These are phyloP conservation scores for Macquaria australasica DNA, from an alignment of 2,113 vertebrate species.

Conservation along the genomic window DNA sequence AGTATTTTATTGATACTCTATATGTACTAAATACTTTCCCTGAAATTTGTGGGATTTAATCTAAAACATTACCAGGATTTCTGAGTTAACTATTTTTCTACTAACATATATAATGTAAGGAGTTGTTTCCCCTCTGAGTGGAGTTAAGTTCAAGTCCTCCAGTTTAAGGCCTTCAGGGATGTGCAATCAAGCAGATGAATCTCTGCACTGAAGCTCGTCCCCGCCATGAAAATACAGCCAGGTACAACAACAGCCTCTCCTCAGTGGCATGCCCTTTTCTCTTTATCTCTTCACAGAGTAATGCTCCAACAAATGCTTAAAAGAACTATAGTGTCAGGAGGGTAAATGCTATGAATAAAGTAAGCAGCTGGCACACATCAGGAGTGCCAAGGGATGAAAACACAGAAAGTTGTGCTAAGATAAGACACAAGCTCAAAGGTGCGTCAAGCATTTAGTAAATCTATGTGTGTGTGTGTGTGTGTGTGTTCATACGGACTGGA, in stretches of 20 bases:
- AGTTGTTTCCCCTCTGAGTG: neutral
- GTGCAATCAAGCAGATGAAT: conserved; percentile 32
- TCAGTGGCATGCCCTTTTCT: conserved; percentile 42
- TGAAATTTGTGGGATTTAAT: neutral
- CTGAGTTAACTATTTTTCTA: neutral
- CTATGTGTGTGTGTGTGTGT: neutral
- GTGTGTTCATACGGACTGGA: neutral
- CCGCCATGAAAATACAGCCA: neutral
- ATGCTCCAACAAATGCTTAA: conserved; percentile 34
- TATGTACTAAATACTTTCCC: neutral
- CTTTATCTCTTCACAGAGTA: conserved; percentile 16
- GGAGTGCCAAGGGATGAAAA: neutral
- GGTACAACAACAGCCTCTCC: conserved; percentile 31
- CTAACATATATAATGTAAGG: neutral
- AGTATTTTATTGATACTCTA: neutral
- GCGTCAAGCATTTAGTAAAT: neutral
- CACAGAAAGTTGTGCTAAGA: neutral
- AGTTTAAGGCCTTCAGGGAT: conserved; percentile 16
- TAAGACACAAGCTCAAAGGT: neutral
- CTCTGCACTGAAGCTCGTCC: conserved; percentile 9
- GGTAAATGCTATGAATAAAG: conserved; percentile 25
- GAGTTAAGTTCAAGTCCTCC: conserved; percentile 1
- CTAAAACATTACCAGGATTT: neutral
- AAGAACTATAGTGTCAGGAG: conserved; percentile 2
- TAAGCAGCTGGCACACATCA: neutral